Evolutionary conservation across 1,140 invertebrate species (phyloP).

Genomic region (Sarcophaga bullata): DNA sequence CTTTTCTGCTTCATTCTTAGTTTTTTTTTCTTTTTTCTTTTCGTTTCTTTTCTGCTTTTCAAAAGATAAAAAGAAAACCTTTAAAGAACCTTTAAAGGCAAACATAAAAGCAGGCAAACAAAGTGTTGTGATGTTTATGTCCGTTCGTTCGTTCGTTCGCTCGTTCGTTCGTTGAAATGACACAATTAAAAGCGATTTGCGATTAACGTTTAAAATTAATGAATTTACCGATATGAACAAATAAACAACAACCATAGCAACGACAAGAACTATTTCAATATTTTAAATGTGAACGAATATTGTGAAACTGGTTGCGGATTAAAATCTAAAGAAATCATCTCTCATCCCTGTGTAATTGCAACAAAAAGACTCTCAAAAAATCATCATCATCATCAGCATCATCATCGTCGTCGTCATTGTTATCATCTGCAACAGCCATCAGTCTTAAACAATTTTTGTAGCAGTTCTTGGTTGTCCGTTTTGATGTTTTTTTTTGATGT

Average conservation of each 20-base stretch:
- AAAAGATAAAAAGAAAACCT: no score
- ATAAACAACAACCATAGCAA: background rate
- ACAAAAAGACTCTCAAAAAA: no score
- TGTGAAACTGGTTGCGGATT: background rate
- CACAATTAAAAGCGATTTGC: slow-evolving; percentile 4
- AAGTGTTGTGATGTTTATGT: background rate
- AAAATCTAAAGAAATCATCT: background rate
- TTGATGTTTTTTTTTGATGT: no score
- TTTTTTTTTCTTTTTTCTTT: no score
- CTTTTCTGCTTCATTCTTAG: no score
- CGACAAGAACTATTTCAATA: background rate
- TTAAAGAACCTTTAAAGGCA: no score
- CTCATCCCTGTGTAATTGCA: slow-evolving; percentile 8
- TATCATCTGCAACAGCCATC: no score
- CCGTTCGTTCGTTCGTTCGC: no score
- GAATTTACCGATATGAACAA: background rate
- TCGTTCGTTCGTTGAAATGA: background rate
- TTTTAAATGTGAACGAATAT: background rate
- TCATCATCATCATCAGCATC: no score
- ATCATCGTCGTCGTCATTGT: no score
- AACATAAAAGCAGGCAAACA: background rate
- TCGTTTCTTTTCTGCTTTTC: no score
- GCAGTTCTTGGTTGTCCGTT: background rate
- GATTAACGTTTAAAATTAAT: background rate
- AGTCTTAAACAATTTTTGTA: slow-evolving; percentile 2